Evolutionary conservation across 2,888 invertebrate genomes (phyloP).

Genomic region (Ichneumoninae sp.): DNA sequence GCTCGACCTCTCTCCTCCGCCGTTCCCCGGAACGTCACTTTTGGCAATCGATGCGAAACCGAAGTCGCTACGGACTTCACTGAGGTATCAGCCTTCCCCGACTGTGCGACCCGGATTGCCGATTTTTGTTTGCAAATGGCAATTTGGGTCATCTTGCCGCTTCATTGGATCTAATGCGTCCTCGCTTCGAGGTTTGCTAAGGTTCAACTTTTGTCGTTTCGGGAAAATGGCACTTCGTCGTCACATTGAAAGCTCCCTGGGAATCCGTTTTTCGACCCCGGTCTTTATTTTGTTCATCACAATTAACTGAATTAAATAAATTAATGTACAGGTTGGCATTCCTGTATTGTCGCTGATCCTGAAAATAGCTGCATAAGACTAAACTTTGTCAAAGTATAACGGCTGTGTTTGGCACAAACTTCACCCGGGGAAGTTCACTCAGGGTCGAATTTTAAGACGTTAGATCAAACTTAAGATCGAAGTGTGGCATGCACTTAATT

Average conservation of each 20-base stretch:
- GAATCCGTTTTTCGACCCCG: not conserved
- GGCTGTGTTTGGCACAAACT: too few relatives aligned
- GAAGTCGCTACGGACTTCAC: constrained; percentile 54
- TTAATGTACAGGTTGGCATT: not conserved
- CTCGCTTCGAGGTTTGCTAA: not conserved
- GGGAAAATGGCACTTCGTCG: not conserved
- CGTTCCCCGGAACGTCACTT: constrained; percentile 59
- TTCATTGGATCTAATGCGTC: not conserved
- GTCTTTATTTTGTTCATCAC: too few relatives aligned
- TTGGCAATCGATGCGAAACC: constrained; percentile 62
- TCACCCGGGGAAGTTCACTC: too few relatives aligned
- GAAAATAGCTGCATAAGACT: too few relatives aligned
- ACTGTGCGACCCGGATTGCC: constrained; percentile 51
- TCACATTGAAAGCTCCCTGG: not conserved
- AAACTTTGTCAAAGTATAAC: too few relatives aligned
- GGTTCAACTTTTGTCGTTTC: not conserved
- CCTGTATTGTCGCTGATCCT: too few relatives aligned
- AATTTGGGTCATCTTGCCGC: constrained; percentile 1
- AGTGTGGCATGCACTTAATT: too few relatives aligned
- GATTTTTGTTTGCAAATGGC: constrained; percentile 36
- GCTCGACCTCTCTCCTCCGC: constrained; percentile 36
- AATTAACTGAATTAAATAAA: not conserved
- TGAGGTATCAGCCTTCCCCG: constrained; percentile 38
- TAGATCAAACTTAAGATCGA: too few relatives aligned
- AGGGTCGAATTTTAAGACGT: too few relatives aligned